A percentile compares a stretch with the other conserved stretches of the same genome.
These are phyloP conservation scores for Drosophila nr. medialis DNA, from an alignment of 2,888 invertebrate genomes.

Conservation along the genomic window DNA sequence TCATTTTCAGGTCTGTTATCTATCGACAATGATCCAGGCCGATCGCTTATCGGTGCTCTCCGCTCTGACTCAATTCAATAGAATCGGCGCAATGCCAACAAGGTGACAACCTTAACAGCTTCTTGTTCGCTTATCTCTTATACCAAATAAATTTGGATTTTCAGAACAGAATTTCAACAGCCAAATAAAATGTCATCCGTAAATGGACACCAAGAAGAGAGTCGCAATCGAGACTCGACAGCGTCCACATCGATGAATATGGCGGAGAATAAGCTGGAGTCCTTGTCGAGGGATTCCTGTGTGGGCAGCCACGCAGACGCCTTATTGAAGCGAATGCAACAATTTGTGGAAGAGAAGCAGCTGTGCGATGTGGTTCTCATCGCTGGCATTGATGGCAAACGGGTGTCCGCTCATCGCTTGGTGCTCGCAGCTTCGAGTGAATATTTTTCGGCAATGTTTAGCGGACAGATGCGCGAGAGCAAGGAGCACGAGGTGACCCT, in stretches of 20 bases:
- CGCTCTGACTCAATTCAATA: not conserved
- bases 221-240: not conserved
- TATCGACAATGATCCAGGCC: too few species aligned
- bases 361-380: not conserved
- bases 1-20: too few species aligned
- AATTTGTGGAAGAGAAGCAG: not conserved
- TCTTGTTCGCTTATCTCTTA: not conserved
- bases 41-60: not conserved
- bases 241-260: too few species aligned
- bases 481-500: slow-evolving; percentile 93
- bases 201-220: not conserved
- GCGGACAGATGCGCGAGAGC: slow-evolving; percentile 93
- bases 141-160: not conserved
- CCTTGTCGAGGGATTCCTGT: not conserved
- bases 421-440: slow-evolving; percentile 96
- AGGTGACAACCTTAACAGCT: too few species aligned
- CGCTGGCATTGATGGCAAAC: not conserved
- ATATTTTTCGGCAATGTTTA: slow-evolving; percentile 98
- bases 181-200: not conserved
- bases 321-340: not conserved
- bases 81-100: not conserved
- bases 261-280: too few species aligned
- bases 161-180: not conserved
- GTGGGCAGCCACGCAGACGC: not conserved
- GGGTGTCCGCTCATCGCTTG: slow-evolving; percentile 93